Evolutionary conservation across 2,888 invertebrate species (phyloP).

Genomic region (Apotomis betuletana): DNA sequence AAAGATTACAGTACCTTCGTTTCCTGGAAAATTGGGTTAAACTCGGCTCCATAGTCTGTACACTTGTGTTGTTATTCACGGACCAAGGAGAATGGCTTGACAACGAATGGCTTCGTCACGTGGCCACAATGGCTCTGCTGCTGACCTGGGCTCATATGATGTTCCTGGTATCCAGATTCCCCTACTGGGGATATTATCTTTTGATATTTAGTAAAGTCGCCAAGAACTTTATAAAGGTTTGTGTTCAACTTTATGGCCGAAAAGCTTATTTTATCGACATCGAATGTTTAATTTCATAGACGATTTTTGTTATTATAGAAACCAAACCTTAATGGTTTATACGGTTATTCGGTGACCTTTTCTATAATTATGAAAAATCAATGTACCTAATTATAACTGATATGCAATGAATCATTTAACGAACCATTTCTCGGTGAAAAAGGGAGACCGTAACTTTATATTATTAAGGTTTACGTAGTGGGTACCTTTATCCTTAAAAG

Average conservation of each 20-base stretch:
- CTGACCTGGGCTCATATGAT: slow-evolving; percentile 66
- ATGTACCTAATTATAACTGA: too few species aligned
- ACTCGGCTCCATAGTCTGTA: slow-evolving; percentile 25
- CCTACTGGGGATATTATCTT: slow-evolving; percentile 64
- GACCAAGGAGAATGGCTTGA: slow-evolving; percentile 25
- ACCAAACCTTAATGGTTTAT: too few species aligned
- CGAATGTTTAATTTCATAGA: too few species aligned
- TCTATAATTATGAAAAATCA: too few species aligned
- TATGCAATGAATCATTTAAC: too few species aligned
- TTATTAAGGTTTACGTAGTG: too few species aligned
- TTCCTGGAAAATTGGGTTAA: slow-evolving; percentile 29
- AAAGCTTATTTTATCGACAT: too few species aligned
- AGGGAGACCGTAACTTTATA: too few species aligned
- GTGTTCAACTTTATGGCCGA: background rate
- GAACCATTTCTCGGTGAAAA: too few species aligned
- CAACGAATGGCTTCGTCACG: slow-evolving; percentile 52
- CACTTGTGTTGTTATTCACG: slow-evolving; percentile 22
- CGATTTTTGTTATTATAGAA: too few species aligned
- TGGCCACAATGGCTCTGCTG: slow-evolving; percentile 61
- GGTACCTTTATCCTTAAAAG: too few species aligned
- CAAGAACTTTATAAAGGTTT: slow-evolving; percentile 55
- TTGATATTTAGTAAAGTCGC: slow-evolving; percentile 69
- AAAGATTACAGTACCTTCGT: slow-evolving; percentile 8
- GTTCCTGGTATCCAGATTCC: slow-evolving; percentile 62
- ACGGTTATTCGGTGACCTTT: too few species aligned